phyloP scores from a whole-genome alignment of 1,140 invertebrate species.

The Saccostrea cuccullata region DNA sequence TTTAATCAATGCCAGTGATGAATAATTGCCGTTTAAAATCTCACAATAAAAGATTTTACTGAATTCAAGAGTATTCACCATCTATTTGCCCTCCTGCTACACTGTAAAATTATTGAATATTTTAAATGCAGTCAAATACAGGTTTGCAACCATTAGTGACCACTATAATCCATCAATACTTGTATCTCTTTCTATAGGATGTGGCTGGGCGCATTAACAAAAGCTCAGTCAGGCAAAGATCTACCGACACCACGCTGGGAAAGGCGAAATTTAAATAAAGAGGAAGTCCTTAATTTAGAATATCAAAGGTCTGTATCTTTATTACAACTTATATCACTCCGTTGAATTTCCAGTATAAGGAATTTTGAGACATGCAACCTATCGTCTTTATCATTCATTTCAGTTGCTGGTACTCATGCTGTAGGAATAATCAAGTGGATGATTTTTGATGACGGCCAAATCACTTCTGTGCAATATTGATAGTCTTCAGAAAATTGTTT shows the following conservation, averaged over 20 bases:
- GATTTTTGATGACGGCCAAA: neutral
- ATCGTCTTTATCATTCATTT: neutral
- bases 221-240: conserved; percentile 59
- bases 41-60: too few relatives aligned
- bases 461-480: neutral
- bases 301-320: conserved; percentile 52
- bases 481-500: neutral
- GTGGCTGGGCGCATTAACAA: conserved; percentile 59
- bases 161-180: too few relatives aligned
- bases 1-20: too few relatives aligned
- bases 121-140: too few relatives aligned
- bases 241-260: conserved; percentile 60
- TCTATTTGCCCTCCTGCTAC: too few relatives aligned
- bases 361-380: neutral
- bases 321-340: neutral
- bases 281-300: conserved; percentile 59
- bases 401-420: conserved; percentile 55
- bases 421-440: conserved; percentile 52
- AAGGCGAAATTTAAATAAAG: conserved; percentile 56
- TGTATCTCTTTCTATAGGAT: conserved; percentile 43
- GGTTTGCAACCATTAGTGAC: too few relatives aligned
- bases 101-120: too few relatives aligned
- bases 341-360: neutral
- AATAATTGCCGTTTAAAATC: too few relatives aligned
- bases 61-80: too few relatives aligned